phyloP scores from a whole-genome alignment of 2,113 vertebrate species.

The Pongo pygmaeus region DNA sequence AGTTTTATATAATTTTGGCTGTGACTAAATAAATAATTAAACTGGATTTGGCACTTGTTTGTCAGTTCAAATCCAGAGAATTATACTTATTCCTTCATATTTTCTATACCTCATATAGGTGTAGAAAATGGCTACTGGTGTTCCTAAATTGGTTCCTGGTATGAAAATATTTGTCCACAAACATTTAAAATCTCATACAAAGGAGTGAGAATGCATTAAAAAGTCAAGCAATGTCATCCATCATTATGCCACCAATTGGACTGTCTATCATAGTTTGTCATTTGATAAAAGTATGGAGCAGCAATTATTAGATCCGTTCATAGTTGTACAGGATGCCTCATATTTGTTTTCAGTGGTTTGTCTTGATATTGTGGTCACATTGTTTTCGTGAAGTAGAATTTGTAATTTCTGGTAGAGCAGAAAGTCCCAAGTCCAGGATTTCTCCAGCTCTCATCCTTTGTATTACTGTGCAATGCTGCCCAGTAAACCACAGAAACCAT shows the following conservation, averaged over 20 bases:
- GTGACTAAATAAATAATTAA: constrained; percentile 8
- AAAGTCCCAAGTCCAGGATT: neutral
- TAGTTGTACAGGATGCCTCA: neutral
- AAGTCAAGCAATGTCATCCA: neutral
- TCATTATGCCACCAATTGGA: neutral
- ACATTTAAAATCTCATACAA: neutral
- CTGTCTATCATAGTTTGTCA: neutral
- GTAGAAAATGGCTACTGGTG: neutral
- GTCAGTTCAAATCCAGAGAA: neutral
- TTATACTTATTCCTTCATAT: neutral
- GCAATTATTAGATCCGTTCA: neutral
- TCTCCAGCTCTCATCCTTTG: neutral
- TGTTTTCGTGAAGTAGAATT: neutral
- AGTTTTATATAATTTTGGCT: neutral
- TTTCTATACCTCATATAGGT: neutral
- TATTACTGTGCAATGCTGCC: neutral
- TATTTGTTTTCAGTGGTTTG: neutral
- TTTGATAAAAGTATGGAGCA: neutral
- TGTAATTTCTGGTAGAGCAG: neutral
- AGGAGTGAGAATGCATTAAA: neutral
- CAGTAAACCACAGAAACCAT: neutral
- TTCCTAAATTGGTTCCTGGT: neutral
- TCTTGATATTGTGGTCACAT: neutral
- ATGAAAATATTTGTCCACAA: neutral
- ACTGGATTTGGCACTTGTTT: neutral